Base-by-base conservation (phyloP, 2,888 invertebrate genomes). In the Caenorhabditis zanzibari region DNA sequence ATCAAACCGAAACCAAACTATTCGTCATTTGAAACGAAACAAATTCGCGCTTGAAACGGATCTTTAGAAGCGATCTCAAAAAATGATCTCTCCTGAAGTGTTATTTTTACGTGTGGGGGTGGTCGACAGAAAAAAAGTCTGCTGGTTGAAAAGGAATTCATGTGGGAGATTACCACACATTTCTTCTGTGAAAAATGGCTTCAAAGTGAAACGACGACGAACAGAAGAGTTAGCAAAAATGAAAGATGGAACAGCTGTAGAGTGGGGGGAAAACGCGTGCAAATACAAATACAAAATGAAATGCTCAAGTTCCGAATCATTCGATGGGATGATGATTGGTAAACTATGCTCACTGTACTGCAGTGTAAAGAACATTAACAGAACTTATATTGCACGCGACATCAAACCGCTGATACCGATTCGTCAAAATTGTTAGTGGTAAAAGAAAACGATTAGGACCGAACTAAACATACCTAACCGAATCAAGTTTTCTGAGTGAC, bases 91-190 rank as follows among this genome's bases (percentile, higher is more conserved):
- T 63, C 6, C 52, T 7, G 28, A 63, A 59, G 41, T 35, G 44
- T 68, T 52, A 47, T 54, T 47, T 47, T 19, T 47, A 19, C 16
- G 19, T 61, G 54, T 28, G 77, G 52, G 28, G 52, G 68, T 16
- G 66, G 54, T 14, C 26, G 14, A 26, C 9, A 24, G 44, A 54
- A 9, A 28, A 41, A 19, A 52, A 35, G 52, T 47, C 19, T 47
- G 61, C 32, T 61, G 28, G n/a, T 22, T 6, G 28, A 47, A 35
- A 44, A 32, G 38, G 28, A 63, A 63, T 69, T 61, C 59, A 52
- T 71, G 71, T 71, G 79, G 32, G 79, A 79, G 71, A 79, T 79
- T 79, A 77, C 77, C 76, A 76, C 61, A 64, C 79, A 63, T 64
- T 79, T 35, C 64, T 47, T 72, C 22, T 64, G 71, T 56, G 79